phyloP scores from a whole-genome alignment of 1,140 invertebrate genomes.

The Scaptomyza hsui region DNA sequence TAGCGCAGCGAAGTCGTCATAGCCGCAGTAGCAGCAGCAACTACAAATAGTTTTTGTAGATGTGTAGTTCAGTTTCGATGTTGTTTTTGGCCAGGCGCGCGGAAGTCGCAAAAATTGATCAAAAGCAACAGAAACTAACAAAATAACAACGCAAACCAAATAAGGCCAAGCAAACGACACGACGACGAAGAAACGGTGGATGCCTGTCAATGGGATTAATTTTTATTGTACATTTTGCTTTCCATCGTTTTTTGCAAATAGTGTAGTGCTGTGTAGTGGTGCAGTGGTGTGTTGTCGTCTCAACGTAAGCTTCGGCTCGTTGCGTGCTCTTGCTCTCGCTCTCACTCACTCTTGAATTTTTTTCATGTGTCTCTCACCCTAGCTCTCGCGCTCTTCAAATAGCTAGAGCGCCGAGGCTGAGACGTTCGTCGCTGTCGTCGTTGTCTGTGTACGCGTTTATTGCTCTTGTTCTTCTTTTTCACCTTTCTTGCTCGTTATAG shows the following conservation, averaged over 20 bases:
- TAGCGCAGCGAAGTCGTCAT: constrained; percentile 28
- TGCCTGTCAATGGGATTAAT: constrained; percentile 69
- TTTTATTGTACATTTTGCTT: constrained; percentile 67
- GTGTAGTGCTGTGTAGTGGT: constrained; percentile 43
- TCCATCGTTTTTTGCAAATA: constrained; percentile 69
- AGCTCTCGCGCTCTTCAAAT: constrained; percentile 40
- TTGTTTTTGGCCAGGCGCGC: constrained; percentile 70
- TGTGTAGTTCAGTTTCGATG: constrained; percentile 71
- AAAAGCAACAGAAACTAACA: constrained; percentile 45
- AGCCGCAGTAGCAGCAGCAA: constrained; percentile 58
- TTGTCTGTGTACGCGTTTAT: constrained; percentile 51
- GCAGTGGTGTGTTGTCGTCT: constrained; percentile 45
- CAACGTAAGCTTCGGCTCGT: constrained; percentile 38
- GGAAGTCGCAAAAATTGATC: constrained; percentile 66
- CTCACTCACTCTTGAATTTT: constrained; percentile 46
- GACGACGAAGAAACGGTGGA: constrained; percentile 40
- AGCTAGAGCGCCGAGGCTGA: constrained; percentile 44
- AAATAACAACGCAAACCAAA: constrained; percentile 23
- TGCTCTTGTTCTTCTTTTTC: constrained; percentile 69
- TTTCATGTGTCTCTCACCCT: constrained; percentile 25
- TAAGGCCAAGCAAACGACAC: constrained; percentile 38
- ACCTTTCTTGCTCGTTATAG: constrained; percentile 71
- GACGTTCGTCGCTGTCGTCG: constrained; percentile 50
- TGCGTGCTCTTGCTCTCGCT: constrained; percentile 34
- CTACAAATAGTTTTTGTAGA: constrained; percentile 73